Conservation (phyloP, 1,140 invertebrate genomes). For the Amphibalanus amphitrite region DNA sequence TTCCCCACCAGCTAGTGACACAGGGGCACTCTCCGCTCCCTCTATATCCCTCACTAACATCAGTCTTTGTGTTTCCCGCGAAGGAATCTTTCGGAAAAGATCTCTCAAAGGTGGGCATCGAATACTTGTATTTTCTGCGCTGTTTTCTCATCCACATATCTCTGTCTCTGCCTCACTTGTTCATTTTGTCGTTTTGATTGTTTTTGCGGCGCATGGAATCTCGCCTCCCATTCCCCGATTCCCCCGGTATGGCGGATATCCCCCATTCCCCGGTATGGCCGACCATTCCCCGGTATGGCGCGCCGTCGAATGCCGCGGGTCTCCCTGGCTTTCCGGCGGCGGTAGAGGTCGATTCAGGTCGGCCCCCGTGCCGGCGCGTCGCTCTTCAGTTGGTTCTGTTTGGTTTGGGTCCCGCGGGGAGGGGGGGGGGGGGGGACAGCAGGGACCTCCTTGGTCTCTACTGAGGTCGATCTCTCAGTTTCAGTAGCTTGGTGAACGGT, state of each 20-base stretch:
- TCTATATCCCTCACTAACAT: not conserved
- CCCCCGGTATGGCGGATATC: too few species aligned
- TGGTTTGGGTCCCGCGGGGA: not conserved
- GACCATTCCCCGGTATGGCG: too few species aligned
- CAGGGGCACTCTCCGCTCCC: too few species aligned
- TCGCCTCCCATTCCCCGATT: not conserved
- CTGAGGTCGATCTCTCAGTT: too few species aligned
- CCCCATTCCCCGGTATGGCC: too few species aligned
- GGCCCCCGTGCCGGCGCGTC: too few species aligned
- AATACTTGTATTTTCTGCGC: not conserved
- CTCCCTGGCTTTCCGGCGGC: too few species aligned
- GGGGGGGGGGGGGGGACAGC: too few species aligned
- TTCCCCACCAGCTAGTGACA: not conserved
- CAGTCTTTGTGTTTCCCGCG: constrained; percentile 19
- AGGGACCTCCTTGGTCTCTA: too few species aligned
- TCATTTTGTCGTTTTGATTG: not conserved
- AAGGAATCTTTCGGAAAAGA: constrained; percentile 82
- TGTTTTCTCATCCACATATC: not conserved
- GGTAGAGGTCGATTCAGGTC: too few species aligned
- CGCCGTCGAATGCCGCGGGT: too few species aligned
- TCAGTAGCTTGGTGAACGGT: too few species aligned
- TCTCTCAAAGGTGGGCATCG: constrained; percentile 56
- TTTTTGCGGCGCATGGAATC: not conserved
- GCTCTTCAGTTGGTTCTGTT: not conserved
- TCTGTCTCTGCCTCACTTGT: constrained; percentile 1